A percentile compares a stretch with the other conserved stretches of the same genome.
Evolutionary conservation across 1,140 invertebrate species (phyloP).

Genomic region (Lucilia cuprina): DNA sequence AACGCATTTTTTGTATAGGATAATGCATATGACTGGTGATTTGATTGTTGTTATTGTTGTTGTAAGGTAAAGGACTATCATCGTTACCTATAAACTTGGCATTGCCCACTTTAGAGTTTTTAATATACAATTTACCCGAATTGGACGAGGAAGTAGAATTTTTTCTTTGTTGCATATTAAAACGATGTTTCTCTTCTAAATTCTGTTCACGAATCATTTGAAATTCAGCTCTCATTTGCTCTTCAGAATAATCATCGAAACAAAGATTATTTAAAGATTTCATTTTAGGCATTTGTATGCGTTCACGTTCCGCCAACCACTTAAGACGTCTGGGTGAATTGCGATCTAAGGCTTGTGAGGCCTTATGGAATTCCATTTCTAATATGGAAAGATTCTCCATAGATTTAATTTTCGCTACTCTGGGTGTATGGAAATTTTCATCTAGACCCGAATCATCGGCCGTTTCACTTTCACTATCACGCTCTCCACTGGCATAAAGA

Average conservation of each 20-base stretch:
- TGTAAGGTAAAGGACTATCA: slow-evolving; percentile 45
- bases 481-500: slow-evolving; percentile 39
- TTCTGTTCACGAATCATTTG: slow-evolving; percentile 50
- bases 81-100: slow-evolving; percentile 61
- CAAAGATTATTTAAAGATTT: slow-evolving; percentile 60
- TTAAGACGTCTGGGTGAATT: slow-evolving; percentile 58
- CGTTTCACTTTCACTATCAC: slow-evolving; percentile 36
- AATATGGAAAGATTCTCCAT: slow-evolving; percentile 61
- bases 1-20: slow-evolving; percentile 61
- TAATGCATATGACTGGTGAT: slow-evolving; percentile 42
- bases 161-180: slow-evolving; percentile 51
- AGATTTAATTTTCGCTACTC: slow-evolving; percentile 59
- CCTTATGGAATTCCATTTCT: slow-evolving; percentile 60
- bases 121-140: slow-evolving; percentile 51
- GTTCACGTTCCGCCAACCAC: slow-evolving; percentile 49
- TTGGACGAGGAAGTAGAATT: slow-evolving; percentile 52
- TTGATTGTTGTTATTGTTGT: background rate
- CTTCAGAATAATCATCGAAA: slow-evolving; percentile 54
- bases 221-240: slow-evolving; percentile 54
- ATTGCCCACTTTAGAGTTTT: slow-evolving; percentile 58
- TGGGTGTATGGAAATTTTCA: slow-evolving; percentile 58
- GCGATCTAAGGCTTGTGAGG: slow-evolving; percentile 56
- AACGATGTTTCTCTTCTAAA: slow-evolving; percentile 47
- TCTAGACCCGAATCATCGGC: slow-evolving; percentile 60
- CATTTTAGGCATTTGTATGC: slow-evolving; percentile 56